Percentiles rank a stretch among this genome's conserved stretches.
Evolutionary conservation across 23 tunicate species (phyloP).

Genomic region (Styela plicata): DNA sequence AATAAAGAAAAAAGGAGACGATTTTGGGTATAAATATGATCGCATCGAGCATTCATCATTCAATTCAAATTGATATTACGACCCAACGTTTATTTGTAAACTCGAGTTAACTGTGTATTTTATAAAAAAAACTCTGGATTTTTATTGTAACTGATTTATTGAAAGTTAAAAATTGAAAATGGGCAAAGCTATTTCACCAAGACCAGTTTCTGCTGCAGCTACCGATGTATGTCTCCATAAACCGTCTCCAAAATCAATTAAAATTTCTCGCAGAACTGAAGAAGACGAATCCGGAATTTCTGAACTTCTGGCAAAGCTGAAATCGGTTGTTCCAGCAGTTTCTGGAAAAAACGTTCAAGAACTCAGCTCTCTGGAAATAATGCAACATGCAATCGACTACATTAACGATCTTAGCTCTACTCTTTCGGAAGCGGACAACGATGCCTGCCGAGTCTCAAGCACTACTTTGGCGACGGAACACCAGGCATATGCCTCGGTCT

Average conservation of each 20-base stretch:
- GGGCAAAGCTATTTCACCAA: slow-evolving; percentile 28
- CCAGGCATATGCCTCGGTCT: not conserved
- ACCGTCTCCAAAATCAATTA: slow-evolving; percentile 23
- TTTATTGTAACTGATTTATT: too few species aligned
- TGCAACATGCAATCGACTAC: slow-evolving; percentile 74
- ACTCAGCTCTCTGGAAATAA: slow-evolving; percentile 57
- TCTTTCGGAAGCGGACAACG: slow-evolving; percentile 30
- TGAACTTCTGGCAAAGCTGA: slow-evolving; percentile 40
- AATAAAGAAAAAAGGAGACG: not conserved
- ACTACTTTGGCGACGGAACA: slow-evolving; percentile 11
- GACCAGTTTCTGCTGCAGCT: slow-evolving; percentile 11
- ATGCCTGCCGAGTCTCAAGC: not conserved
- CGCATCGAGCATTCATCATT: too few species aligned
- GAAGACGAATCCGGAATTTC: slow-evolving; percentile 12
- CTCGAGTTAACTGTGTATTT: too few species aligned
- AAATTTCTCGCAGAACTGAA: not conserved
- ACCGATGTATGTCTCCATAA: slow-evolving; percentile 11
- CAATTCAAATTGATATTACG: too few species aligned
- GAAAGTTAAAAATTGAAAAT: slow-evolving; percentile 2
- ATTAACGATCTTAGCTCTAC: slow-evolving; percentile 53
- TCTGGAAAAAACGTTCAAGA: slow-evolving; percentile 8
- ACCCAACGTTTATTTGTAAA: too few species aligned
- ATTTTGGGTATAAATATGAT: not conserved
- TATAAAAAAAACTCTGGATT: too few species aligned
- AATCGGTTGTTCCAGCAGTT: slow-evolving; percentile 45